Evolutionary conservation across 1,140 invertebrate species (phyloP).

Genomic region (Penaeus japonicus): DNA sequence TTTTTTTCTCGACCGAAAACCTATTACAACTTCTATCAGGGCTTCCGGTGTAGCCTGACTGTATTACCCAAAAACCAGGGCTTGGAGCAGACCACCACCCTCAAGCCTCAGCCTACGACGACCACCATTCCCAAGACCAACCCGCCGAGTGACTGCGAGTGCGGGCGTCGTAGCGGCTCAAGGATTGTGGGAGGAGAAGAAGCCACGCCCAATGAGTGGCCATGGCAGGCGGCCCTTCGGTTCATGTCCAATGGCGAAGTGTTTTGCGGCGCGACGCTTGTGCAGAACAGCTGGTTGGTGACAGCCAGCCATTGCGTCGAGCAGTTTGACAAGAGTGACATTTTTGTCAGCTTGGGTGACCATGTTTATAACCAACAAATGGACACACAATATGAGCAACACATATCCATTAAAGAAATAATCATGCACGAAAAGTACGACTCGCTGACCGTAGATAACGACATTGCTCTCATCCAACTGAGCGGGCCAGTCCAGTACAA

Average conservation of each 20-base stretch:
- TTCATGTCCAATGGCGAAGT: not conserved
- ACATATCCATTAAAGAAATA: slow-evolving; percentile 32
- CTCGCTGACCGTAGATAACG: slow-evolving; percentile 65
- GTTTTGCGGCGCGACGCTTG: slow-evolving; percentile 85
- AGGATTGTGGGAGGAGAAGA: slow-evolving; percentile 26
- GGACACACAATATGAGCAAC: not conserved
- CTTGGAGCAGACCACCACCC: no score
- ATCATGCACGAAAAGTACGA: slow-evolving; percentile 65
- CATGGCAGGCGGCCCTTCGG: slow-evolving; percentile 31
- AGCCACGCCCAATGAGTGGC: slow-evolving; percentile 23
- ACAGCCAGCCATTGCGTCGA: slow-evolving; percentile 82
- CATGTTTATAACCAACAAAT: not conserved
- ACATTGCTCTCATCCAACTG: slow-evolving; percentile 72
- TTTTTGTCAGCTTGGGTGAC: slow-evolving; percentile 86
- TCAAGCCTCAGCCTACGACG: no score
- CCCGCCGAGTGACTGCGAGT: not conserved
- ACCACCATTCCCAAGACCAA: no score
- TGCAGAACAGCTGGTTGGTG: slow-evolving; percentile 87
- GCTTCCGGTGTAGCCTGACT: no score
- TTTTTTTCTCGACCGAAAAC: no score
- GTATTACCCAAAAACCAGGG: no score
- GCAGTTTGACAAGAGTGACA: slow-evolving; percentile 80
- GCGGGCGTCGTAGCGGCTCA: not conserved
- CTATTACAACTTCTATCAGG: no score
- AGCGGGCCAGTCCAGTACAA: slow-evolving; percentile 66